Conservation (phyloP, 2,888 invertebrate species). For the Kryphioiulus occultus region DNA sequence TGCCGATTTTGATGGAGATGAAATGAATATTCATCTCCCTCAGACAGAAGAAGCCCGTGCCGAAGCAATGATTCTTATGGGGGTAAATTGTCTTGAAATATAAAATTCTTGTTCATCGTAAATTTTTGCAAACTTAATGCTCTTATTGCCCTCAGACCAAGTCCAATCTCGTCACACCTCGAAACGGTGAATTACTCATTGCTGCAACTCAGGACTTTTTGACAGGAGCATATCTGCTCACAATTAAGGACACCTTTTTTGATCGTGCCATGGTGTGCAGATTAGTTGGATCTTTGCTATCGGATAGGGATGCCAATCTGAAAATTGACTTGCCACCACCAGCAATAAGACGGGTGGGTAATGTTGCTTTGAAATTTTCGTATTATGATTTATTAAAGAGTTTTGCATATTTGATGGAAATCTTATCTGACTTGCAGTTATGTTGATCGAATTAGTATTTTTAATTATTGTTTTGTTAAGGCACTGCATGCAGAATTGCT, state of each 20-base stretch:
- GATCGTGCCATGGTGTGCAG: constrained; percentile 80
- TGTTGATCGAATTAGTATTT: too few species aligned
- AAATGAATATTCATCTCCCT: constrained; percentile 98
- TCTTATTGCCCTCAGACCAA: constrained; percentile 74
- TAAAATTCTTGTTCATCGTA: too few species aligned
- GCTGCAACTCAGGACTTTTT: constrained; percentile 99
- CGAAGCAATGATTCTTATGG: constrained; percentile 95
- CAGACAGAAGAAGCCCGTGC: constrained; percentile 99
- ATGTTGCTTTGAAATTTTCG: too few species aligned
- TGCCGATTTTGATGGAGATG: constrained; percentile 99
- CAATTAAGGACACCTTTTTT: constrained; percentile 92
- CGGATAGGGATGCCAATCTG: constrained; percentile 74
- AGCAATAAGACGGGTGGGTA: constrained; percentile 78
- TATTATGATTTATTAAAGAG: too few species aligned
- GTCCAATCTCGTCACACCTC: constrained; percentile 94
- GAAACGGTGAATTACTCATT: constrained; percentile 97
- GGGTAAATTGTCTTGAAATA: too few species aligned
- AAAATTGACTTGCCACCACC: constrained; percentile 86
- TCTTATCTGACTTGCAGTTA: too few species aligned
- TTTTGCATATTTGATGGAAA: too few species aligned
- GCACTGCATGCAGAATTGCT: too few species aligned
- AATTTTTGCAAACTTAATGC: neutral
- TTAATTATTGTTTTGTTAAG: too few species aligned
- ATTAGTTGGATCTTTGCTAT: constrained; percentile 80
- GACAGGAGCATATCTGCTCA: constrained; percentile 93